These are phyloP conservation scores for Drosophila mojavensis DNA, from an alignment of 1,140 invertebrate genomes.

Conservation along the genomic window DNA sequence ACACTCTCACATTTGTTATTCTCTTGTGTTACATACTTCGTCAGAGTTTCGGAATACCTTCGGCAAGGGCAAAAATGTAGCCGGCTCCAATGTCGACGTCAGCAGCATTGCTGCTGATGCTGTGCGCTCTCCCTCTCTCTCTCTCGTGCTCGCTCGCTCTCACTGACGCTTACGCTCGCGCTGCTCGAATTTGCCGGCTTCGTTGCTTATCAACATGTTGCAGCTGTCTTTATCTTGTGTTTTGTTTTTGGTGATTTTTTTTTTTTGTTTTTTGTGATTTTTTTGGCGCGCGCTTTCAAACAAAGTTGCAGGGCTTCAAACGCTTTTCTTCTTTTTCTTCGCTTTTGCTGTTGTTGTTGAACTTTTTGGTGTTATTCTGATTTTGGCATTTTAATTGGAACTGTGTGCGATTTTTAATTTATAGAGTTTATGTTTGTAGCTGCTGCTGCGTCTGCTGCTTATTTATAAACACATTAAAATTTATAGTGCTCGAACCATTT, in stretches of 20 bases:
- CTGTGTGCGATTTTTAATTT: slow-evolving; percentile 72
- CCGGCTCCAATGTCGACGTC: slow-evolving; percentile 50
- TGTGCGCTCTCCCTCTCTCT: slow-evolving; percentile 23
- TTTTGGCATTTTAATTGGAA: slow-evolving; percentile 45
- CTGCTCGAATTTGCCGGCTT: slow-evolving; percentile 37
- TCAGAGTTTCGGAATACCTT: not conserved
- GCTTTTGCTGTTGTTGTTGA: slow-evolving; percentile 10
- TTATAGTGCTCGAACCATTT: slow-evolving; percentile 63
- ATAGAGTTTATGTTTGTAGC: slow-evolving; percentile 34
- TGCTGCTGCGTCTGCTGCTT: slow-evolving; percentile 48
- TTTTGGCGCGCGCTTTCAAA: slow-evolving; percentile 48
- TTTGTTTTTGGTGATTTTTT: slow-evolving; percentile 2
- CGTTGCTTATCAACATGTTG: slow-evolving; percentile 50
- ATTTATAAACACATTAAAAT: slow-evolving; percentile 80
- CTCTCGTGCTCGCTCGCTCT: not conserved
- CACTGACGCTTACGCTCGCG: not conserved
- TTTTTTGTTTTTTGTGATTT: not conserved
- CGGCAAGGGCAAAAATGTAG: slow-evolving; percentile 23
- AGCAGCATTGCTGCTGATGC: slow-evolving; percentile 44
- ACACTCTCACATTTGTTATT: not conserved
- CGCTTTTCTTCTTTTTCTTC: not conserved
- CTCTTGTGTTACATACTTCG: slow-evolving; percentile 2
- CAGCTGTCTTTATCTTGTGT: slow-evolving; percentile 12
- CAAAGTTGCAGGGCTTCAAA: slow-evolving; percentile 28
- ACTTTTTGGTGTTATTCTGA: slow-evolving; percentile 8